Evolutionary conservation across 2,888 invertebrate genomes (phyloP).

Genomic region (Notodromas monacha): DNA sequence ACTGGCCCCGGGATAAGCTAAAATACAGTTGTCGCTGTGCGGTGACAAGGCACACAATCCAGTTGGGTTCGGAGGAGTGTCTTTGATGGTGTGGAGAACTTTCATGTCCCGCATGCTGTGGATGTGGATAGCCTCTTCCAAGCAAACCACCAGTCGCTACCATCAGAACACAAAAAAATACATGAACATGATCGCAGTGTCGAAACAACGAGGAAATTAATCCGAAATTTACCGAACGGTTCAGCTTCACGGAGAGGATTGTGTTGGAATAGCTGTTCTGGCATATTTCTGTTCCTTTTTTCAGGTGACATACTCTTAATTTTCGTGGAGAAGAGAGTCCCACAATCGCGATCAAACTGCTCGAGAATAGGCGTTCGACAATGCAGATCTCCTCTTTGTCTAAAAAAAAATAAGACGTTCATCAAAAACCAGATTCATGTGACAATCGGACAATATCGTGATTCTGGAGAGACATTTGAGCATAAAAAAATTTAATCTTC

Average conservation of each 20-base stretch:
- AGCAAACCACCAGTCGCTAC: conserved; percentile 71
- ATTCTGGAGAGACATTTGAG: not conserved
- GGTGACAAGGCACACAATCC: conserved; percentile 72
- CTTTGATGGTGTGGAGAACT: conserved; percentile 83
- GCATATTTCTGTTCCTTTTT: conserved; percentile 88
- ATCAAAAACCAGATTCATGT: too few species aligned
- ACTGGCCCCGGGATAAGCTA: conserved; percentile 86
- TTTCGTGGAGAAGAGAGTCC: conserved; percentile 60
- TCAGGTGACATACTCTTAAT: conserved; percentile 82
- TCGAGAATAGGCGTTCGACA: conserved; percentile 82
- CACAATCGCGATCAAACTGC: conserved; percentile 80
- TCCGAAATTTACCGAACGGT: conserved; percentile 52
- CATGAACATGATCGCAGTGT: too few species aligned
- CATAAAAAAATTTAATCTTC: not conserved
- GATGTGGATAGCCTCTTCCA: conserved; percentile 88
- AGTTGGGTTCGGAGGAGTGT: conserved; percentile 75
- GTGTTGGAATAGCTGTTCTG: conserved; percentile 83
- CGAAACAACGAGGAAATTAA: not conserved
- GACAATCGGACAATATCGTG: not conserved
- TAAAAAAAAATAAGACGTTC: too few species aligned
- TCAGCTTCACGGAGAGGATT: conserved; percentile 73
- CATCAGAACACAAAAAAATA: not conserved
- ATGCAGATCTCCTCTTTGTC: conserved; percentile 29
- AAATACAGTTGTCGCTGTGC: conserved; percentile 57
- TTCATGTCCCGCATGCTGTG: conserved; percentile 97